Conservation (phyloP, 2,888 invertebrate genomes). For the Alsophila aescularia region DNA sequence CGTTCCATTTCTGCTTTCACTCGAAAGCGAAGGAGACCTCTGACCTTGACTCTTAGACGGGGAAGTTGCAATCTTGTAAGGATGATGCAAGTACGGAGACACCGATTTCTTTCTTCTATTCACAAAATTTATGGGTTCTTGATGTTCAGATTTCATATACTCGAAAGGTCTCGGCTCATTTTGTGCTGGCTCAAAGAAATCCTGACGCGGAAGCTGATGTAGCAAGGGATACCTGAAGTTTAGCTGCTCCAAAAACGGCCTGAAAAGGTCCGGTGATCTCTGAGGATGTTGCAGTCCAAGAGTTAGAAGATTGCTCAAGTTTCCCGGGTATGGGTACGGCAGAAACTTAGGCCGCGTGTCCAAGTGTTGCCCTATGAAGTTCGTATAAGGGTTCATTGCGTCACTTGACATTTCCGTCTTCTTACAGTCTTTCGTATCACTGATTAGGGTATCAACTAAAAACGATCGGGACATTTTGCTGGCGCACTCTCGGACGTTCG, state of each 20-base stretch:
- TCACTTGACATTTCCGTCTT: slow-evolving; percentile 70
- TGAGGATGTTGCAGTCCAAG: slow-evolving; percentile 85
- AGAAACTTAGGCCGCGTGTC: slow-evolving; percentile 79
- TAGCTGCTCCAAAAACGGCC: slow-evolving; percentile 76
- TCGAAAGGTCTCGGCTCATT: slow-evolving; percentile 59
- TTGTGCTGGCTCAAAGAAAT: slow-evolving; percentile 57
- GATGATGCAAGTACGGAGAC: slow-evolving; percentile 74
- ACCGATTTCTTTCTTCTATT: slow-evolving; percentile 71
- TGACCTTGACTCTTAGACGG: slow-evolving; percentile 75
- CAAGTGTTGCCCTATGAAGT: slow-evolving; percentile 64
- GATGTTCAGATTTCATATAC: slow-evolving; percentile 67
- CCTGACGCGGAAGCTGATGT: slow-evolving; percentile 72
- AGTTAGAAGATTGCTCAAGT: slow-evolving; percentile 86
- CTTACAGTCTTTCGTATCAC: slow-evolving; percentile 83
- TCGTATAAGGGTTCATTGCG: slow-evolving; percentile 66
- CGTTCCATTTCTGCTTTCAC: slow-evolving; percentile 82
- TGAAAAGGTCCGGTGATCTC: slow-evolving; percentile 74
- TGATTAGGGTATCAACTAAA: slow-evolving; percentile 91
- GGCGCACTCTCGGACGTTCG: slow-evolving; percentile 48
- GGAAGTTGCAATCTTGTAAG: slow-evolving; percentile 66
- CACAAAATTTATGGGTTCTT: slow-evolving; percentile 65
- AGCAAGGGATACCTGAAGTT: slow-evolving; percentile 73
- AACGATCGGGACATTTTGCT: slow-evolving; percentile 91
- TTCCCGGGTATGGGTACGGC: slow-evolving; percentile 86
- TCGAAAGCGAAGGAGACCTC: slow-evolving; percentile 69